Evolutionary conservation across 1,140 invertebrate species (phyloP), one percentile per base, ranked within the genome.

Genomic region (Micrasema minimum): DNA sequence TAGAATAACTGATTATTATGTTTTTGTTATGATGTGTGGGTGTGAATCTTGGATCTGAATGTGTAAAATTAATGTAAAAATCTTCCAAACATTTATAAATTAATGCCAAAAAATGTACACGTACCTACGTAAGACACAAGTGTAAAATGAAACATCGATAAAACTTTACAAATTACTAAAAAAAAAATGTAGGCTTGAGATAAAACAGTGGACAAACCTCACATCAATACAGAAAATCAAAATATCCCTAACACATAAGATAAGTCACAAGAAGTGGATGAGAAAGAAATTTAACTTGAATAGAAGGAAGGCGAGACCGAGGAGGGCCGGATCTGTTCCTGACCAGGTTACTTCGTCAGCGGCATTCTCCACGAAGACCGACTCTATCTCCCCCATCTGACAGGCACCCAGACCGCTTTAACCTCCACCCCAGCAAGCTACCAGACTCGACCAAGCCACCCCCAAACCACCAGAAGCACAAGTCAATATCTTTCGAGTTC

Each of bases 401-500:
- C 57, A 57, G 74, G 22, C 74, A 71, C 23, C 74, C 67, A 16
- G 74, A 75, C 61, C 64, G 71, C 20, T 75, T 73, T 71, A 75
- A 75, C 45, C 65, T 75, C 75, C 77, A 76, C 78, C 76, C 75
- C 10, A 75, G 55, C 78, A 62, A 45, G 68, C 73, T 77, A 9
- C 77, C 79, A 22, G 75, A 67, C 76, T 71, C 77, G 26, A 45
- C 51, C 11, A 37, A 62, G 23, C 0, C 59, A 78, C 78, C 72
- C 69, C 76, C 62, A 75, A 77, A 72, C 76, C 78, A 57, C 69
- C 77, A 46, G 76, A 78, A 48, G 76, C 78, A 59, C 35, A 66
- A 68, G 48, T 79, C 79, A 26, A 80, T 80, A 20, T 77, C 82
- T 37, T 78, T 83, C 10, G 74, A 72, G 26, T 75, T 66, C 70